phyloP scores from a whole-genome alignment of 2,797 vertebrate species.

The Telmatherina bonti region DNA sequence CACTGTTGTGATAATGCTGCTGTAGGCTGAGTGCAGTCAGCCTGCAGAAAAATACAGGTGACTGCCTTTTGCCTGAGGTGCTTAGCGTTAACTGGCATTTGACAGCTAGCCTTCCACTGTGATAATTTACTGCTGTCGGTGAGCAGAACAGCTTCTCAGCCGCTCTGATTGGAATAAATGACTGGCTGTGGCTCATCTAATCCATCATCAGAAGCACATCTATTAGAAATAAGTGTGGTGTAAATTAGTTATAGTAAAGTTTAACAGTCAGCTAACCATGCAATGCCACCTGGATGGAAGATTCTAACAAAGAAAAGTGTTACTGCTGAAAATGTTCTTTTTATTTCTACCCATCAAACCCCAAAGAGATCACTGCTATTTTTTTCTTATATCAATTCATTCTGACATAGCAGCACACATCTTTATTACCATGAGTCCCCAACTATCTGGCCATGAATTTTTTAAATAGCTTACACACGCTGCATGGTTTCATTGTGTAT shows the following conservation, averaged over 20 bases:
- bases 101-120: constrained; percentile 49
- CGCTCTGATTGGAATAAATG: constrained; percentile 63
- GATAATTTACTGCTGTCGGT: constrained; percentile 56
- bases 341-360: too few species aligned
- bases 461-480: neutral
- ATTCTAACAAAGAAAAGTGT: neutral
- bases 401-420: neutral
- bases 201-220: constrained; percentile 40
- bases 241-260: constrained; percentile 14
- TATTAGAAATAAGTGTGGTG: constrained; percentile 12
- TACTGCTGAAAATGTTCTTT: neutral
- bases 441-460: neutral
- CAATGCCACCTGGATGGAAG: constrained; percentile 4
- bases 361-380: neutral
- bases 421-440: neutral
- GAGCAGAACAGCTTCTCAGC: constrained; percentile 38
- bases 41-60: constrained; percentile 44
- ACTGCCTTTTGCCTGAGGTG: constrained; percentile 42
- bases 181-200: constrained; percentile 33
- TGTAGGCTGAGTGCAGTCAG: constrained; percentile 26
- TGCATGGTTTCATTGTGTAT: constrained; percentile 1
- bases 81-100: constrained; percentile 41
- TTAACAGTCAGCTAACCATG: constrained; percentile 15
- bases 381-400: neutral
- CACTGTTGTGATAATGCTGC: constrained; percentile 23